These are phyloP conservation scores for Anhinga anhinga DNA, from an alignment of 2,113 vertebrate genomes.

Conservation along the genomic window DNA sequence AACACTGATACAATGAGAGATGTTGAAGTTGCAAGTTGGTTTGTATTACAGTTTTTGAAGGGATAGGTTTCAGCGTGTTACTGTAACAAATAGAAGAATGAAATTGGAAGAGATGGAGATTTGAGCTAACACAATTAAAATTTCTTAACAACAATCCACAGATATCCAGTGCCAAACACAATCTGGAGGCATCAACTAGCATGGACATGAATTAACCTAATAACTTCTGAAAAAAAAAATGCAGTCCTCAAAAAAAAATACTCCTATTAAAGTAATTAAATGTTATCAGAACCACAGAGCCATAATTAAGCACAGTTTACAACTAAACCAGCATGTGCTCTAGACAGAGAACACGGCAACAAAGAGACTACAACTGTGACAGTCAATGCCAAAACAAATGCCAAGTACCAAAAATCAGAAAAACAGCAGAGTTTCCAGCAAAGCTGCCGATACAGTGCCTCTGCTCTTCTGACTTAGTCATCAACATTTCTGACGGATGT, in stretches of 20 bases:
- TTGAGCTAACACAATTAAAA: constrained; percentile 29
- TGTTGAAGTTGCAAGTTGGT: not conserved
- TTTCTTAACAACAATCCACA: not conserved
- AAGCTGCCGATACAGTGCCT: not conserved
- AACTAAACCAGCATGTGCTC: constrained; percentile 52
- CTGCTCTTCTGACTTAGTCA: not conserved
- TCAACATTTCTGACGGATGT: not conserved
- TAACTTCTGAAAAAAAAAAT: not conserved
- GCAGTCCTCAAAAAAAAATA: not conserved
- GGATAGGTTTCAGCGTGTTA: not conserved
- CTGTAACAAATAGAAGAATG: not conserved
- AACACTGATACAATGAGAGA: not conserved
- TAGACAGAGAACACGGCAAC: constrained; percentile 15
- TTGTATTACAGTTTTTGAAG: not conserved
- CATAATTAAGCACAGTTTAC: constrained; percentile 21
- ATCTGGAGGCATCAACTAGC: constrained; percentile 20
- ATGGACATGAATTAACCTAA: constrained; percentile 43
- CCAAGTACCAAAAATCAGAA: not conserved
- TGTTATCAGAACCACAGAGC: constrained; percentile 37
- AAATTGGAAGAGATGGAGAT: constrained; percentile 31
- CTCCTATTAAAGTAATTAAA: constrained; percentile 50
- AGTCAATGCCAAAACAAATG: not conserved
- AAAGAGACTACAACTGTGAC: not conserved
- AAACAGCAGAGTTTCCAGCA: not conserved
- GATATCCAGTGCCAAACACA: constrained; percentile 22